Conservation (phyloP, 2,113 vertebrate genomes). For the Orthonyx spaldingii region DNA sequence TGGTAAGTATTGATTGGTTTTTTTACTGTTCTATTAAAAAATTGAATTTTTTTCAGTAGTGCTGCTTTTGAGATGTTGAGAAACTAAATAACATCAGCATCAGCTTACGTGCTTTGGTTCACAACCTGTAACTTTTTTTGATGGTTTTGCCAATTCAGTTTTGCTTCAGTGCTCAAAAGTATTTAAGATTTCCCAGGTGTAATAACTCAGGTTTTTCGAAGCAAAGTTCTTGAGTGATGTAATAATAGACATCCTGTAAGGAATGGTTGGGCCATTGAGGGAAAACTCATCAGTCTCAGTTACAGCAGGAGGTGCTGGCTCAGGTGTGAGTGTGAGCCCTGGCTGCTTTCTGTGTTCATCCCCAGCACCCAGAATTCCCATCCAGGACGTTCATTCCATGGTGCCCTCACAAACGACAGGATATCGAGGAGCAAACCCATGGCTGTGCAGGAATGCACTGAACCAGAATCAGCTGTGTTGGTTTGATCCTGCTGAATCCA, state of each 20-base stretch:
- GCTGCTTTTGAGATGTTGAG: neutral
- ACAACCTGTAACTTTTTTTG: neutral
- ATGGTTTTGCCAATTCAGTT: neutral
- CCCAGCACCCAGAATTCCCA: neutral
- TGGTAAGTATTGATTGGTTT: neutral
- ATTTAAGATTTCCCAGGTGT: neutral
- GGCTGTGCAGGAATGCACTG: rapidly evolving
- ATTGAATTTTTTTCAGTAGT: neutral
- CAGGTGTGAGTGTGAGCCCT: rapidly evolving
- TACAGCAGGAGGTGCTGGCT: neutral
- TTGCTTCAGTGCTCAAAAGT: neutral
- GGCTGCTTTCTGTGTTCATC: neutral
- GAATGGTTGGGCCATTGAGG: neutral
- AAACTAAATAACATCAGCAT: neutral
- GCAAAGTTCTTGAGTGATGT: neutral
- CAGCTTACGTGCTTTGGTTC: neutral
- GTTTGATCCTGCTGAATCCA: neutral
- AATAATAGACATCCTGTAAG: neutral
- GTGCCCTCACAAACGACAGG: neutral
- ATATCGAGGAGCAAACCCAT: rapidly evolving
- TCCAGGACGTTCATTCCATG: neutral
- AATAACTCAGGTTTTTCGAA: neutral
- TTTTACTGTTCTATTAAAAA: neutral
- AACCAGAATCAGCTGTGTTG: neutral
- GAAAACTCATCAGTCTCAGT: neutral